phyloP scores from a whole-genome alignment of 2,113 vertebrate genomes.

The Asarcornis scutulata region DNA sequence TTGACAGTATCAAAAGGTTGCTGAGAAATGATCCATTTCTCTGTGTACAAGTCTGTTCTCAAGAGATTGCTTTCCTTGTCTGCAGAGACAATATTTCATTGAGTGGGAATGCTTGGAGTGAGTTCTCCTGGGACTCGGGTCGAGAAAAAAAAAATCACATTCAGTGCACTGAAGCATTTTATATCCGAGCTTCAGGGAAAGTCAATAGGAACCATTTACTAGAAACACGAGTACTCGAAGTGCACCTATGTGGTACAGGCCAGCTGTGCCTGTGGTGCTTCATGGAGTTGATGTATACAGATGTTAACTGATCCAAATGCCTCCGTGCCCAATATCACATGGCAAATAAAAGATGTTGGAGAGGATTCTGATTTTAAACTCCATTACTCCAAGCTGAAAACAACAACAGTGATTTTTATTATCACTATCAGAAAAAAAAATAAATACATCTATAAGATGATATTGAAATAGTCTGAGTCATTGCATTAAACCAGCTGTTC shows the following conservation, averaged over 20 bases:
- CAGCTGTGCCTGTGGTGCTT: neutral
- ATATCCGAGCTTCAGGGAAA: neutral
- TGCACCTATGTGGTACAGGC: neutral
- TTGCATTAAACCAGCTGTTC: neutral
- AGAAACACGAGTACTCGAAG: neutral
- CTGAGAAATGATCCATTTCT: neutral
- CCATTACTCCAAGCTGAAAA: neutral
- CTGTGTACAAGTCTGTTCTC: slow-evolving; percentile 1
- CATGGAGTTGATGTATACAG: neutral
- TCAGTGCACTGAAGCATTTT: slow-evolving; percentile 51
- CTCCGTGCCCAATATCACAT: neutral
- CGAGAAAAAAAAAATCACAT: neutral
- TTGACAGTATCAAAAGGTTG: slow-evolving; percentile 18
- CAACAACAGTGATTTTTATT: neutral
- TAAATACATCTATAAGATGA: neutral
- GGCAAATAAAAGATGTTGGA: neutral
- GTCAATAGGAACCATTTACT: neutral
- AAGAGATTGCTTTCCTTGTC: slow-evolving; percentile 24
- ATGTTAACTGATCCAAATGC: neutral
- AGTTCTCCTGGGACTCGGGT: slow-evolving; percentile 10
- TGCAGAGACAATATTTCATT: slow-evolving; percentile 59
- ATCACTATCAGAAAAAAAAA: neutral
- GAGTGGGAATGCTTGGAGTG: slow-evolving; percentile 16
- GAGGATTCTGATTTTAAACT: neutral
- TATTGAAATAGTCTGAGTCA: neutral